Base-by-base conservation (phyloP, 2,888 invertebrate species). In the Ochropleura leucogaster region DNA sequence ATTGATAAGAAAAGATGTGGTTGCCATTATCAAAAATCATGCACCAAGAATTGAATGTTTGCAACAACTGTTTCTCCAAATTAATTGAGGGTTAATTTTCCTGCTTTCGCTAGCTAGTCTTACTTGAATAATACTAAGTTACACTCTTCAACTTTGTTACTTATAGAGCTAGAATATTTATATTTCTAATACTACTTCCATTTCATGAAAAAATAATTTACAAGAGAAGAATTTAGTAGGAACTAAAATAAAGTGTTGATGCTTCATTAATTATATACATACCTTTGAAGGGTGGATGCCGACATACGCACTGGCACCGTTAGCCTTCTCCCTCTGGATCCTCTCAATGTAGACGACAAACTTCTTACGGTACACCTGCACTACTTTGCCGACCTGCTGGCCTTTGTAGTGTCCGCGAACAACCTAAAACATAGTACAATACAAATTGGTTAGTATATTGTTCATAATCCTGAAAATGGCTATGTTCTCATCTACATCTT, bases 201-300 rank as follows among this genome's bases (percentile, higher is more conserved):
- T 55, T 14, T 57, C 40, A 30, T 40, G 40, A 16, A 59, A 40
- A 59, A 30, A 59, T 16, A 55, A n/a, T n/a, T 53, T 8, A 9
- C n/a, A 53, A 6, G 53, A n/a, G n/a, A n/a, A 53, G 53, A 57
- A 16, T 57, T 16, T 57, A 30, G 8, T 30, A 57, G 30, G 8
- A 30, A 30, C 14, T 20, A 14, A 55, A 57, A 30, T 16, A 30
- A 40, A 30, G 30, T 30, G 30, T 2, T 30, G 30, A 59, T 6
- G 14, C 9, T 46, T 8, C 0, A 1, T 46, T 46, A 8, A 10
- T 8, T 53, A n/a, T 42, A 53, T 60, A 5, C 10, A 64, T 96
- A 99, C 99, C 97, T 99, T 99, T 90, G 99, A 99, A 86, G 99
- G 99, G 95, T 99, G 99, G 94, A 99, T 99, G 92, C 99, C 99